These are phyloP conservation scores for Enteromius argenteus DNA, from an alignment of 2,797 vertebrate genomes.

Conservation along the genomic window DNA sequence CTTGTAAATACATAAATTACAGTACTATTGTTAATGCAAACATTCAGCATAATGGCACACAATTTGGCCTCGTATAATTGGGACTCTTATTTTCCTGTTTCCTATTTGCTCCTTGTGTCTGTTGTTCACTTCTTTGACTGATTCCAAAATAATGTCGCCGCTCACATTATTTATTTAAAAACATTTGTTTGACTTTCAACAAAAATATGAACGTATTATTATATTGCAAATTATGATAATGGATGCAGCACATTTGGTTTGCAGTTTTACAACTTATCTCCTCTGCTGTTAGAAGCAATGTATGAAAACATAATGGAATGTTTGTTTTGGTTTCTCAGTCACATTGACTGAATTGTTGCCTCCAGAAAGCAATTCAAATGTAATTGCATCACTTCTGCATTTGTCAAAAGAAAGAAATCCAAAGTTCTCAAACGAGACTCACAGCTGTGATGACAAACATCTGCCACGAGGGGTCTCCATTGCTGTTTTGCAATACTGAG, in stretches of 20 bases:
- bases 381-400: slow-evolving; percentile 17
- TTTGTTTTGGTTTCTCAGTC: slow-evolving; percentile 15
- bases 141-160: slow-evolving; percentile 13
- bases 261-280: neutral
- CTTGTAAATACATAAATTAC: neutral
- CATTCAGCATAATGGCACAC: neutral
- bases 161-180: slow-evolving; percentile 14
- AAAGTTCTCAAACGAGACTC: neutral
- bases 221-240: slow-evolving; percentile 13
- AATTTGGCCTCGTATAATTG: neutral
- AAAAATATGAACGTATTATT: neutral
- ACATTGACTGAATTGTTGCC: slow-evolving; percentile 5
- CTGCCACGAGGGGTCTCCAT: slow-evolving; percentile 43
- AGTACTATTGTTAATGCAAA: neutral
- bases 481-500: neutral
- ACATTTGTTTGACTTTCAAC: neutral
- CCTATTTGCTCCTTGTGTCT: neutral
- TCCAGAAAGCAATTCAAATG: slow-evolving; percentile 26
- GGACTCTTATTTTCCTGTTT: neutral
- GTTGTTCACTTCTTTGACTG: neutral
- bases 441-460: slow-evolving; percentile 12
- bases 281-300: slow-evolving; percentile 6
- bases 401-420: slow-evolving; percentile 16
- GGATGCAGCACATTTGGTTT: neutral
- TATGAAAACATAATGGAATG: neutral